Evolutionary conservation across 1,140 invertebrate species (phyloP), one percentile per base, ranked within the genome.

Genomic region (Meloidogyne floridensis): DNA sequence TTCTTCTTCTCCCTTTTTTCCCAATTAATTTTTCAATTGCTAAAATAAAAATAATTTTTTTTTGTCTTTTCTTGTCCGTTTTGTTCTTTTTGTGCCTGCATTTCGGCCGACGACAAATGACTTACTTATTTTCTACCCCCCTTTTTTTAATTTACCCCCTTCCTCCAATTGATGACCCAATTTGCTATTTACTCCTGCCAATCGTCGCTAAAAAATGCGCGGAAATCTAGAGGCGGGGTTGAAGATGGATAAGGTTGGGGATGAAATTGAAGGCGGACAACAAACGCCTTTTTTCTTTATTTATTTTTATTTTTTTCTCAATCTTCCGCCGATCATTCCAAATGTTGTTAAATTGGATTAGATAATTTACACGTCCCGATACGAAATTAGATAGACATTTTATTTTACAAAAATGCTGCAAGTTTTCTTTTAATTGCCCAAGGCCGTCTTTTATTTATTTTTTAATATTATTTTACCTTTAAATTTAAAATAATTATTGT

Each of bases 101-200:
- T 65, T 65, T 65, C 59, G 59, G 59, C 59, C 59, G 59, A 65
- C 59, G n/a, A 65, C 59, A 65, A 65, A 65, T 65, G 15, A 65
- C n/a, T 65, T 65, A 54, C n/a, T 65, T 65, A 65, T n/a, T 65
- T n/a, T n/a, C 7, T 47, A 47, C 3, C 3, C 15, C 15, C 13
- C 6, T 15, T 65, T 65, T 65, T 65, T 65, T 65, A 59, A 59
- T 59, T 59, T 59, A 15, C 56, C 56, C 56, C 13, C 13, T 13
- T 59, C 11, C 10, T 7, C 59, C 59, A 65, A 65, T 65, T 65
- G 59, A 65, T 65, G 59, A 65, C 59, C 59, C 59, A 65, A 65
- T 65, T 65, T 65, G 59, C n/a, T 65, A 65, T 65, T n/a, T 65
- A 65, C 59, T 65, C 59, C 59, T 65, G 59, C 59, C 59, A 65